A percentile compares a stretch with the other conserved stretches of the same genome.
These are phyloP conservation scores for Microctonus brassicae DNA, from an alignment of 2,888 invertebrate species.

Conservation along the genomic window DNA sequence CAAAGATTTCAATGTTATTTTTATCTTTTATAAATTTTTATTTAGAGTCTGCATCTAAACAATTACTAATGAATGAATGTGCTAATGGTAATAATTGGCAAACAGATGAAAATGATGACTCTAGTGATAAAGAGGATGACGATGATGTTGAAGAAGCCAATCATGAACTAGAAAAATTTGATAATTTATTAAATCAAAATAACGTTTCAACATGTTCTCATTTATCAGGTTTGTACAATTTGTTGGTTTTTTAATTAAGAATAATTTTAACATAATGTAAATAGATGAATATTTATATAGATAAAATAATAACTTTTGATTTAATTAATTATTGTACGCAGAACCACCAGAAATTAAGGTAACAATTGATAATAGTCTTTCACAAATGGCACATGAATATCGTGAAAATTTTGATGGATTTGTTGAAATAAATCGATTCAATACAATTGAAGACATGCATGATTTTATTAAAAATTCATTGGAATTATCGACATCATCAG, in stretches of 20 bases:
- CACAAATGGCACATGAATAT: slow-evolving; percentile 44
- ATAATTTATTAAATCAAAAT: not conserved
- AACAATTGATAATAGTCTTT: slow-evolving; percentile 27
- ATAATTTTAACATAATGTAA: too few relatives aligned
- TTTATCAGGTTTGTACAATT: slow-evolving; percentile 8
- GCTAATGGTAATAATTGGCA: slow-evolving; percentile 29
- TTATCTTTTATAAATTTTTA: too few relatives aligned
- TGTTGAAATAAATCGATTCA: slow-evolving; percentile 46
- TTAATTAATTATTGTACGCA: not conserved
- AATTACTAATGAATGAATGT: slow-evolving; percentile 32
- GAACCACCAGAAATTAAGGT: slow-evolving; percentile 34
- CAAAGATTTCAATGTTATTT: too few relatives aligned
- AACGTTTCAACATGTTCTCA: not conserved
- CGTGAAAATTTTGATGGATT: slow-evolving; percentile 47
- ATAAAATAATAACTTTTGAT: too few relatives aligned
- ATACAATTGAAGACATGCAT: slow-evolving; percentile 46
- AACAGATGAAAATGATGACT: slow-evolving; percentile 37
- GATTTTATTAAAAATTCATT: slow-evolving; percentile 45
- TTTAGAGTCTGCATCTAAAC: slow-evolving; percentile 30
- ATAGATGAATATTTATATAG: too few relatives aligned
- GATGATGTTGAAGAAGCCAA: slow-evolving; percentile 34
- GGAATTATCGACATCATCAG: slow-evolving; percentile 20
- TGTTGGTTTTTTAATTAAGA: too few relatives aligned
- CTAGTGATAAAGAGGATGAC: slow-evolving; percentile 45
- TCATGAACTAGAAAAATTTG: not conserved